Base-by-base conservation (phyloP, 2,888 invertebrate genomes). In the Malacosoma neustria region DNA sequence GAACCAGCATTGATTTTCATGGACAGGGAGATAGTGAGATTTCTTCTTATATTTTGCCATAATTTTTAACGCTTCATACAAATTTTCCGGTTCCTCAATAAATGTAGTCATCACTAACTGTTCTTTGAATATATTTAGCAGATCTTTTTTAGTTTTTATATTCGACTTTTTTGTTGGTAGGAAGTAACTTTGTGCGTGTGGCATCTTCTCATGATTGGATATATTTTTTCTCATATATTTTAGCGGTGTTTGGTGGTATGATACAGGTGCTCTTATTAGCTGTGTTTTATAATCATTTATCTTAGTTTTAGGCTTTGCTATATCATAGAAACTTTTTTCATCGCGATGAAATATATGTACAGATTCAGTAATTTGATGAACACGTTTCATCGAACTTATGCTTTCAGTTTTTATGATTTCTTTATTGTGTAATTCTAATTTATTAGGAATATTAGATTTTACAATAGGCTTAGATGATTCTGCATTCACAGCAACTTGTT, bases 21-120 rank as follows among this genome's bases (percentile, higher is more conserved):
- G n/a, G n/a, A n/a, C n/a, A n/a, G n/a, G n/a, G n/a, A n/a, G n/a
- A n/a, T n/a, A n/a, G n/a, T n/a, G n/a, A n/a, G n/a, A n/a, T n/a
- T n/a, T n/a, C 12, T 31, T 31, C 35, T 76, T 77, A 29, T 67
- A 72, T 11, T 48, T 50, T 0, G 72, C 75, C 39, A 79, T 69
- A 0, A 66, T 42, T 43, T 55, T 65, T n/a, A 80, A 42, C 0
- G 79, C 72, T 43, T 77, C 51, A 35, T 53, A 73, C 3, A 80
- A 48, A 29, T 60, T 75, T 30, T 55, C 48, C 0, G 76, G 76
- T 15, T 76, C 69, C 14, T 64, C 58, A 9, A 50, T 61, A 0
- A 29, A 40, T 2, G 43, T 30, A 0, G 41, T 35, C 41, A 57
- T 54, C 32, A 37, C 49, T 1, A 79, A 37, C 34, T 80, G 54